Evolutionary conservation across 2,113 vertebrate genomes (phyloP).

Genomic region (Coregonus clupeaformis): DNA sequence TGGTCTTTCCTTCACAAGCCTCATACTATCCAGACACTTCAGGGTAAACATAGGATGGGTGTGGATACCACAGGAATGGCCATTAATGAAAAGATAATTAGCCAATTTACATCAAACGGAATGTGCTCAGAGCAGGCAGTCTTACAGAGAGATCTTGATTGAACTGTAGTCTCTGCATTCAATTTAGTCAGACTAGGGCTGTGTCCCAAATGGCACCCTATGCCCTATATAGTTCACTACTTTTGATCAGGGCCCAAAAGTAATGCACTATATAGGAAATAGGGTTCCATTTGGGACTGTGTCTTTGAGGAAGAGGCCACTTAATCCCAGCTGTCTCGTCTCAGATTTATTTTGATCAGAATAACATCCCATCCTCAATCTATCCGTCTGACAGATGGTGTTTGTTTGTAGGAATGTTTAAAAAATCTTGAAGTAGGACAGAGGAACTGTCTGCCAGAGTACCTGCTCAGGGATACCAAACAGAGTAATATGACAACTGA

Average conservation of each 20-base stretch:
- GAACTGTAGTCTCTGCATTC: too few species aligned
- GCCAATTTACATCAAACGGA: too few species aligned
- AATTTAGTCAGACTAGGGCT: too few species aligned
- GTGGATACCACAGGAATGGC: background rate
- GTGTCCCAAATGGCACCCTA: too few species aligned
- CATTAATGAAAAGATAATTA: too few species aligned
- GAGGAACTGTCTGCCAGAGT: slow-evolving; percentile 12
- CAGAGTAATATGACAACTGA: slow-evolving; percentile 29
- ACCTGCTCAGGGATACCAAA: slow-evolving; percentile 17
- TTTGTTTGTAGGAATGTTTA: slow-evolving; percentile 32
- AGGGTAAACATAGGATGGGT: background rate
- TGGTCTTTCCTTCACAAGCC: background rate
- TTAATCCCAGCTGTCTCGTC: slow-evolving; percentile 18
- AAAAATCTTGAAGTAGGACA: background rate
- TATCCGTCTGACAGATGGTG: slow-evolving; percentile 40
- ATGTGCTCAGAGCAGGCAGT: too few species aligned
- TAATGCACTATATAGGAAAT: too few species aligned
- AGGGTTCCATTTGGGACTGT: too few species aligned
- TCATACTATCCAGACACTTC: background rate
- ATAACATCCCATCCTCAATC: slow-evolving; percentile 23
- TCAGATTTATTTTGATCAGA: slow-evolving; percentile 35
- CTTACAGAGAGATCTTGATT: too few species aligned
- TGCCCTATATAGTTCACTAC: too few species aligned
- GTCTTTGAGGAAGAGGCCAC: slow-evolving; percentile 14
- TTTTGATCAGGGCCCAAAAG: too few species aligned